phyloP scores from a whole-genome alignment of 2,888 invertebrate species.

The Minunthozetes semirufus region DNA sequence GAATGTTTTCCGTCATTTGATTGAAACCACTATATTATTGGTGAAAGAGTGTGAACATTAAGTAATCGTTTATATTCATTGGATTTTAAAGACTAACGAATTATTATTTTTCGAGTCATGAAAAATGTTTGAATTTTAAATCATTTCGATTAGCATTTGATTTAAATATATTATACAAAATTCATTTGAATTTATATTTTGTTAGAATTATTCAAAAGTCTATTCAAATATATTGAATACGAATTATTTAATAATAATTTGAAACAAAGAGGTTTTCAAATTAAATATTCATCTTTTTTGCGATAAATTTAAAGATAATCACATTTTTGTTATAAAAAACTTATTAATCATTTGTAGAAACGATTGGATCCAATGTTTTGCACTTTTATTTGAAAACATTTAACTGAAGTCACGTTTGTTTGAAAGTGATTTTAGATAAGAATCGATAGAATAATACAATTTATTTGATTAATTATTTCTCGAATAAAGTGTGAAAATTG shows the following conservation, averaged over 20 bases:
- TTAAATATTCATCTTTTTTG: not conserved
- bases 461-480: too few species aligned
- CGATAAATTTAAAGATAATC: too few species aligned
- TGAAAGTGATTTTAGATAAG: not conserved
- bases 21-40: too few species aligned
- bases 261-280: too few species aligned
- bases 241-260: too few species aligned
- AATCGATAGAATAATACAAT: too few species aligned
- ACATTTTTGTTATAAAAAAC: not conserved
- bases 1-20: too few species aligned
- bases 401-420: constrained; percentile 3
- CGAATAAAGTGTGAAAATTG: too few species aligned
- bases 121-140: not conserved
- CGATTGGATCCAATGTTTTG: not conserved
- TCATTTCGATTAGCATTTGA: not conserved
- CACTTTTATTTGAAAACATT: not conserved
- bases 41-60: not conserved
- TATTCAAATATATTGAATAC: too few species aligned
- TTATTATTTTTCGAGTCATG: not conserved
- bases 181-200: too few species aligned
- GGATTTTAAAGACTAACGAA: not conserved
- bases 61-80: not conserved
- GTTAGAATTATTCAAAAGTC: too few species aligned
- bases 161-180: not conserved
- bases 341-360: not conserved